Evolutionary conservation across 1,140 invertebrate species (phyloP), one percentile per base, ranked within the genome.

Genomic region (Sycobia sp.): DNA sequence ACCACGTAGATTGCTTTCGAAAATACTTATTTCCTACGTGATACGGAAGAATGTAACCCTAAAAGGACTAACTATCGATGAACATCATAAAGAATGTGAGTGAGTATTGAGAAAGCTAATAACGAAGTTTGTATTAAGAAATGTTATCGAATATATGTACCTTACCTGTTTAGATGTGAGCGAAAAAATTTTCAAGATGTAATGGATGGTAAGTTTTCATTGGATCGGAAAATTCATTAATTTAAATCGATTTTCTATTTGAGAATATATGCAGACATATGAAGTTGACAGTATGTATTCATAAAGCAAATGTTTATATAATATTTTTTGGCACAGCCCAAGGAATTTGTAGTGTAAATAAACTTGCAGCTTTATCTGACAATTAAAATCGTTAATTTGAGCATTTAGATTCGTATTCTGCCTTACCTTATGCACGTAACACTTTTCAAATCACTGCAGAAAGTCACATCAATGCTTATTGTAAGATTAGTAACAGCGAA

Each of bases 391-490:
- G 8, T 79, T 73, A n/a, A n/a, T n/a, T 72, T 77, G 76, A 0
- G 22, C 62, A 32, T n/a, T 65, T 82, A 5, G 77, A 84, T 66
- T 70, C 66, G n/a, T n/a, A n/a, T n/a, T n/a, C n/a, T n/a, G n/a
- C n/a, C n/a, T n/a, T n/a, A n/a, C n/a, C n/a, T n/a, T 82, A 79
- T 76, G 79, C 83, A 76, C 82, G 77, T 67, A 73, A 70, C 66
- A 64, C 83, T 62, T 80, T 8, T 79, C 80, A 70, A 59, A 61
- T 55, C 22, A 69, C 9, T 38, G 72, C 11, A 32, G 71, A 46
- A 70, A 68, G 54, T 47, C 62, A 18, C 29, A 69, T 29, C 62
- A 65, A 56, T 69, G 68, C 10, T 51, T 76, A 14, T 63, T 74
- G 51, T 70, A 75, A 63, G 66, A 74, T 34, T 49, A n/a, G n/a